These are phyloP conservation scores for Calcarius lapponicus DNA, from an alignment of 2,797 vertebrate species.

Conservation along the genomic window DNA sequence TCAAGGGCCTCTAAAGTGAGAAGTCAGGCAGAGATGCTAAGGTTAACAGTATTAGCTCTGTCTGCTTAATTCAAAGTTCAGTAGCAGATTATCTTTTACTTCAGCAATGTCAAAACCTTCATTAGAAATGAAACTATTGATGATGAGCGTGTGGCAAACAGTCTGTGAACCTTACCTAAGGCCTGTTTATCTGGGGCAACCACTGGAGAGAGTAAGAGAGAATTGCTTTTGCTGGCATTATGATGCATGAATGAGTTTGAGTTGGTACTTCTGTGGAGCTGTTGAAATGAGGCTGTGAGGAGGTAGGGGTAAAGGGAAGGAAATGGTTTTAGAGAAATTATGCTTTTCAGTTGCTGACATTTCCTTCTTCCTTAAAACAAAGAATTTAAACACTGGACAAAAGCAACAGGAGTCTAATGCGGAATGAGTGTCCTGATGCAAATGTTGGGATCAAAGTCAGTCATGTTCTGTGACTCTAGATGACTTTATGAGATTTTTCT, in stretches of 20 bases:
- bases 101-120: conserved; percentile 6
- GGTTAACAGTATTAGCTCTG: conserved; percentile 22
- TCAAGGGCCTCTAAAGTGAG: background rate
- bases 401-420: background rate
- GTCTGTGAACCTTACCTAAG: conserved; percentile 32
- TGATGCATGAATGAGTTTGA: background rate
- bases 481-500: background rate
- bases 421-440: background rate
- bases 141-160: background rate
- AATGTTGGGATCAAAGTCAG: background rate
- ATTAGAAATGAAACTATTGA: conserved; percentile 39
- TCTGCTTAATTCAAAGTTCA: conserved; percentile 52
- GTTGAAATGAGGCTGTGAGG: background rate
- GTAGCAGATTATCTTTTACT: conserved; percentile 43
- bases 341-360: background rate
- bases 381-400: background rate
- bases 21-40: conserved; percentile 28
- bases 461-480: background rate
- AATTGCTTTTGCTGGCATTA: background rate
- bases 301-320: background rate
- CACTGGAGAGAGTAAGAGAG: background rate
- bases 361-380: background rate
- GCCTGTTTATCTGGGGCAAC: conserved; percentile 12
- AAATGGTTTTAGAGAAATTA: background rate
- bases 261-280: background rate